Base-by-base conservation (phyloP, 2,888 invertebrate species). In the Zeuzera pyrina region DNA sequence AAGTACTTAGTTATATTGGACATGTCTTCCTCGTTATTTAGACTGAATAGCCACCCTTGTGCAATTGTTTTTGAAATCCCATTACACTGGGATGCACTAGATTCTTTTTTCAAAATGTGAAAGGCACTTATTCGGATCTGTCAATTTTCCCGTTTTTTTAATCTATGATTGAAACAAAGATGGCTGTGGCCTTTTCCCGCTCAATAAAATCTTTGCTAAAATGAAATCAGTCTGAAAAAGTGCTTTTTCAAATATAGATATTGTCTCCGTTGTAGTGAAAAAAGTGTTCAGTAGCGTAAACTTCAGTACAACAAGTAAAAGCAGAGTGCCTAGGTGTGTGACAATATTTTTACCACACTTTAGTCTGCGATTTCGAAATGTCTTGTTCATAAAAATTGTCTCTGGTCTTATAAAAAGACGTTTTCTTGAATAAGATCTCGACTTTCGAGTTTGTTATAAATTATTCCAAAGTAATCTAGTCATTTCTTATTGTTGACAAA, bases 61-160 rank as follows among this genome's bases (percentile, higher is more conserved):
- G n/a, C n/a, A n/a, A n/a, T 51, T 50, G 41, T 36, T 42, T 52
- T 58, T 54, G 44, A 36, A 52, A 67, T 73, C 76, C 72, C 65
- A 54, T 45, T 52, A 49, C 53, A 57, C 79, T 81, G 79, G 79
- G 79, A 77, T 81, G 79, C 79, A 81, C 79, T 81, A 71, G 69
- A 62, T 67, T 67, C 59, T 54, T 47, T 26, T 4, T 10, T 10
- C 41, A 42, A 39, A 34, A 33, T 74, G 71, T 72, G 60, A 69
- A n/a, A 58, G 63, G 77, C 77, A 74, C 74, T 74, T 71, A 47
- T 71, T 77, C 68, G 58, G 71, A 74, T 65, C 57, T 45, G 41
- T 50, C 42, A 45, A 35, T 36, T 45, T 36, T 39, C 34, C 43
- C 47, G 39, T 33, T 35, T 33, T 42, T 42, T 38, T 36, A 29